Evolutionary conservation across 37 sponge, comb jelly and placozoan genomes (phyloP).

Genomic region (Tethya wilhelma): DNA sequence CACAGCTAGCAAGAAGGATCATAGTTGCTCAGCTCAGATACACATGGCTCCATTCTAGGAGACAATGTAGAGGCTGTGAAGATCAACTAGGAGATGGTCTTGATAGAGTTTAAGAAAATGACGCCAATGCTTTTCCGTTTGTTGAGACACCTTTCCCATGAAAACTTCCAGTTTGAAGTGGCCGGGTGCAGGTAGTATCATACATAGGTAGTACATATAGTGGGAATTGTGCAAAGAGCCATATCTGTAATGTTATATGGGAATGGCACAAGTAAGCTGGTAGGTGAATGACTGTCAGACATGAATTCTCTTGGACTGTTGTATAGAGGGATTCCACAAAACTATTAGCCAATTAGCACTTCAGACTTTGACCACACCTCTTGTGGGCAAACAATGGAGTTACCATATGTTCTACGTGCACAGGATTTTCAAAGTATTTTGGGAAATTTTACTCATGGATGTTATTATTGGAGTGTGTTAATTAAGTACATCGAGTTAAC

Average conservation of each 20-base stretch:
- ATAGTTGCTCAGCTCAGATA: too few relatives aligned
- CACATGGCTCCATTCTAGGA: slow-evolving; percentile 32
- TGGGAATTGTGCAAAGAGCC: slow-evolving; percentile 45
- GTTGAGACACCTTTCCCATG: slow-evolving; percentile 11
- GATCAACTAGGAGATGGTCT: slow-evolving; percentile 41
- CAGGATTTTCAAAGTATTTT: too few relatives aligned
- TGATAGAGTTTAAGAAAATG: slow-evolving; percentile 12
- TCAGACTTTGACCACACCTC: too few relatives aligned
- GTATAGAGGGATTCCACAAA: too few relatives aligned
- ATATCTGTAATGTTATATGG: slow-evolving; percentile 49
- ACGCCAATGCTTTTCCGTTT: slow-evolving; percentile 25
- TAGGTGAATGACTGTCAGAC: neutral
- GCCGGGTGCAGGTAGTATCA: slow-evolving; percentile 15
- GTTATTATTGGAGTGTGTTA: too few relatives aligned
- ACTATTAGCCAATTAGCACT: too few relatives aligned
- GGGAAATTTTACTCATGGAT: too few relatives aligned
- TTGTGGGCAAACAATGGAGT: too few relatives aligned
- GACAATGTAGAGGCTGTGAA: slow-evolving; percentile 15
- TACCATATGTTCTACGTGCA: too few relatives aligned
- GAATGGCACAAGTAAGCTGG: slow-evolving; percentile 15
- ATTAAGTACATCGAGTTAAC: too few relatives aligned
- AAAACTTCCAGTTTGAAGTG: neutral
- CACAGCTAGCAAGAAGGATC: too few relatives aligned
- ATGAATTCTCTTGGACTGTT: too few relatives aligned
- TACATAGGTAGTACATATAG: neutral